Evolutionary conservation across 2,888 invertebrate species (phyloP).

Genomic region (Drosophila mimetica): DNA sequence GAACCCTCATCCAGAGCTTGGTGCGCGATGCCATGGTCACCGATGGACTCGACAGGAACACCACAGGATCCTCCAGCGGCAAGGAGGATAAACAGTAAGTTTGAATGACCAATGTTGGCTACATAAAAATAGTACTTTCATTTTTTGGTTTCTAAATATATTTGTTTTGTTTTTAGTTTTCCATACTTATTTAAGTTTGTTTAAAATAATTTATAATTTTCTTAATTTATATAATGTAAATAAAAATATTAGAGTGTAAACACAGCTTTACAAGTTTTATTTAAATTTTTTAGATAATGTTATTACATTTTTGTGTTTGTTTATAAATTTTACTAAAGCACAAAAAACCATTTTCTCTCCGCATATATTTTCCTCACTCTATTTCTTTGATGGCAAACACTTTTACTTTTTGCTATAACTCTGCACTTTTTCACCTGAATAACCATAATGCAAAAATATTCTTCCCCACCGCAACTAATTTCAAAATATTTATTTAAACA

Average conservation of each 20-base stretch:
- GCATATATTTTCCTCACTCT: slow-evolving; percentile 77
- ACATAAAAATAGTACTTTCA: not conserved
- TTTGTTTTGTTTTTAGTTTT: not conserved
- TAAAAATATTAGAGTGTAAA: no score
- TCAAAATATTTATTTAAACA: slow-evolving; percentile 20
- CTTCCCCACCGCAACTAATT: slow-evolving; percentile 47
- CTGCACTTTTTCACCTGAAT: slow-evolving; percentile 36
- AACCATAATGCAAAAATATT: slow-evolving; percentile 46
- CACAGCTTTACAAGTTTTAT: not conserved
- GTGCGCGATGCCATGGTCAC: slow-evolving; percentile 96
- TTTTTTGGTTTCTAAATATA: not conserved
- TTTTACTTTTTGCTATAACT: slow-evolving; percentile 24
- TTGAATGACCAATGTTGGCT: not conserved
- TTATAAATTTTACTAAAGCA: slow-evolving; percentile 79
- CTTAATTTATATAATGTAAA: not conserved
- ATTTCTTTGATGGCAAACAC: slow-evolving; percentile 54
- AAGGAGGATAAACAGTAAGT: slow-evolving; percentile 93
- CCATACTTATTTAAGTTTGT: not conserved
- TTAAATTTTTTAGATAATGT: not conserved
- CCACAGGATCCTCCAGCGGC: slow-evolving; percentile 85
- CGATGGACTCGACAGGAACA: slow-evolving; percentile 89
- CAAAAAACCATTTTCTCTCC: slow-evolving; percentile 68
- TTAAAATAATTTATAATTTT: slow-evolving; percentile 9
- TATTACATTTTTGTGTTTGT: slow-evolving; percentile 21
- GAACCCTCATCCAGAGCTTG: slow-evolving; percentile 94